phyloP scores from a whole-genome alignment of 2,888 invertebrate genomes.

The Danaus chrysippus region DNA sequence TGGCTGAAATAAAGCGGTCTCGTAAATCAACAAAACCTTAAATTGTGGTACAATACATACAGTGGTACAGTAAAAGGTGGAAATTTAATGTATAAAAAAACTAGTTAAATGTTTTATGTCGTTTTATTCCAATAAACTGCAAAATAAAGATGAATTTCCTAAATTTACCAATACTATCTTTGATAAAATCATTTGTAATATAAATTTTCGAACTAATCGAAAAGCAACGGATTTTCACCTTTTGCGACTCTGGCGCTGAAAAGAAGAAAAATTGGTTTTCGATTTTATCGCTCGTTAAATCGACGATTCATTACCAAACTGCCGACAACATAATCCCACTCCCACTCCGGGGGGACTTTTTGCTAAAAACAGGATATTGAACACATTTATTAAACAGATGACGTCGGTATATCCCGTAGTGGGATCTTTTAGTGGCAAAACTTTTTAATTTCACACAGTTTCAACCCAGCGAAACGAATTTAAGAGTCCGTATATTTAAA shows the following conservation, averaged over 20 bases:
- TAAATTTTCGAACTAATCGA: not conserved
- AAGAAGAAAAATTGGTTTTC: constrained; percentile 43
- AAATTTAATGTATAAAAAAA: too few relatives aligned
- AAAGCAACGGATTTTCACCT: not conserved
- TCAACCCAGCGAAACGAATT: too few relatives aligned
- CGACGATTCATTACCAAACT: constrained; percentile 52
- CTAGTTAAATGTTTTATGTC: too few relatives aligned
- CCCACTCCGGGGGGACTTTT: constrained; percentile 22
- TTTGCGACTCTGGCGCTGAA: constrained; percentile 6
- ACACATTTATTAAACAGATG: not conserved
- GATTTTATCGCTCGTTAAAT: constrained; percentile 59
- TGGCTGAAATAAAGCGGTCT: too few relatives aligned
- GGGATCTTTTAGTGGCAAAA: not conserved
- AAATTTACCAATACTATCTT: not conserved
- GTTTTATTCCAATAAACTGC: too few relatives aligned
- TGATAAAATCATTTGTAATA: not conserved
- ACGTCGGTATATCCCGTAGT: not conserved
- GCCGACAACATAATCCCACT: constrained; percentile 55
- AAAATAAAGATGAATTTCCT: too few relatives aligned
- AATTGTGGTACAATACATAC: too few relatives aligned
- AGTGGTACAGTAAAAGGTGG: too few relatives aligned
- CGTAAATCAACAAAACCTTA: too few relatives aligned
- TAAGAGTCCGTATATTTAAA: too few relatives aligned
- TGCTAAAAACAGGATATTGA: not conserved
- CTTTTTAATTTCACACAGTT: too few relatives aligned